Evolutionary conservation across 2,797 vertebrate genomes (phyloP), one percentile per base, ranked within the genome.

Genomic region (Pantherophis vulpinus): DNA sequence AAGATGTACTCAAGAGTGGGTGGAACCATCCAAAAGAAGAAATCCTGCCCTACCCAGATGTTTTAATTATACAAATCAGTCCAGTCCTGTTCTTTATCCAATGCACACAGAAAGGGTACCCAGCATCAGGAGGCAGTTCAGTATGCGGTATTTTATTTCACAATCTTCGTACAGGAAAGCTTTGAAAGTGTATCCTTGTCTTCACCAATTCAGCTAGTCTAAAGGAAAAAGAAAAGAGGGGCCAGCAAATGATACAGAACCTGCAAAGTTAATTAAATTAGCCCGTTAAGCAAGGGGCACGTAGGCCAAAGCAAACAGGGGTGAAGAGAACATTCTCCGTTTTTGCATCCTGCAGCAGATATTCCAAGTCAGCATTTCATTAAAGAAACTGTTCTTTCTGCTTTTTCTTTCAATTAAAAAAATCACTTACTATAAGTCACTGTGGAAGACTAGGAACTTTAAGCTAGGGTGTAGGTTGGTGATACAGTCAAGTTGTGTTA

Each of bases 251-350:
- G 96, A 96, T 96, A 96, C 93, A 95, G 95, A 94, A 94, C 93
- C 95, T 94, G 94, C 94, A 91, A 95, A 94, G 94, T 95, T 96
- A 96, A 97, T 97, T 96, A 94, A 95, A 96, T 96, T 97, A 97
- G 92, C 94, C 96, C 94, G 94, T 96, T 96, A 97, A 95, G 93
- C 83, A 5, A 79, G 94, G 92, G 27, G 87, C 20, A 89, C 59
- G 51, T 91, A 56, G 92, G 95, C 96, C 96, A 97, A 97, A 94
- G 95, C 93, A 96, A 97, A 96, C 95, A 97, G 93, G 94, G 86
- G 95, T 87, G 94, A 96, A 96, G 88, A 91, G 92, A 96, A 93
- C 92, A 51, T 79, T 86, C 66, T 94, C 95, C 92, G 94, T 92
- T 4, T 63, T 47, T 93, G 93, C 94, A 94, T 94, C 9, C 74